Evolutionary conservation across 2,797 vertebrate genomes (phyloP), one percentile per base, ranked within the genome.

Genomic region (Halcyon badia): DNA sequence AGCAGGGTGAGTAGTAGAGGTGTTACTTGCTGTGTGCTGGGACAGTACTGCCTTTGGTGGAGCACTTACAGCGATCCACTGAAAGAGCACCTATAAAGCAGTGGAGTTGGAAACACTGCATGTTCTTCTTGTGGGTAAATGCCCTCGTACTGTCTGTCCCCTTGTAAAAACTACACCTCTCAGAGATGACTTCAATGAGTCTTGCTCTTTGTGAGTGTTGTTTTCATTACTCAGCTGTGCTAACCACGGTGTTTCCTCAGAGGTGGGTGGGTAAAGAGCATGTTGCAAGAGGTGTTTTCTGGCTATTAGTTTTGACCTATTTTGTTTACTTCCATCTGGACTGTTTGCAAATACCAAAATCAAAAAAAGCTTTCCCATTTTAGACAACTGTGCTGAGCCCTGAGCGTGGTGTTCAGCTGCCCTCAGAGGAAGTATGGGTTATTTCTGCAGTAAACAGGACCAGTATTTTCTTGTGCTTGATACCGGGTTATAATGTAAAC

Each of bases 281-380:
- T 85, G 61, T 87, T 85, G 68, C 57, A 73, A 83, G 57, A 89
- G 9, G 25, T 80, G 8, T 92, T 94, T 93, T 78, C 84, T 87
- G 75, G 41, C 49, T 68, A 37, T 66, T 84, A 44, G 37, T 78
- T 94, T 85, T 85, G 65, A 92, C 61, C 30, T 57, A 10, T 87
- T 95, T 94, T 87, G 9, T 91, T 87, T 89, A 42, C 65, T 83
- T 57, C n/a, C 54, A 68, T 57, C 21, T 75, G 62, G 33, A 35
- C 65, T 95, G 52, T 88, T 95, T 89, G 70, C 81, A 70, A 76
- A 84, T 83, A 77, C 46, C 16, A 52, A 90, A 90, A 83, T 51
- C 8, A 70, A 66, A 72, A 76, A 60, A 54, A 49, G 4, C n/a
- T 81, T 90, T 87, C 78, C 52, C 51, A 6, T 89, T 94, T 93